Evolutionary conservation across 2,888 invertebrate species (phyloP).

Genomic region (Chymomyza fuscimana): DNA sequence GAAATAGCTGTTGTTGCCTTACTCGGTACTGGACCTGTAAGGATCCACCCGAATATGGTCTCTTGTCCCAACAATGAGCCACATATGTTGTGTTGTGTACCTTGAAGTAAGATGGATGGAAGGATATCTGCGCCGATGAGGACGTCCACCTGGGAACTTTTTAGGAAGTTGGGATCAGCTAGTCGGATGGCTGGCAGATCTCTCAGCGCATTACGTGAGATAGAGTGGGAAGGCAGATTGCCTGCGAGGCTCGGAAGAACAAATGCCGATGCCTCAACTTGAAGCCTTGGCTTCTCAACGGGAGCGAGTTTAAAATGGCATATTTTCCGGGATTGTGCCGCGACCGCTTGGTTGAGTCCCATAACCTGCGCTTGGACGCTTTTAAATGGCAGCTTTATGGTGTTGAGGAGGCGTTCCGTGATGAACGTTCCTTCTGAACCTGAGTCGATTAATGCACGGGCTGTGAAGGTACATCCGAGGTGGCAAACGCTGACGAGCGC

Average conservation of each 20-base stretch:
- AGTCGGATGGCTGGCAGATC: too few relatives aligned
- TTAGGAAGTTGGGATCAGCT: slow-evolving; percentile 15
- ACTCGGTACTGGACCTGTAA: background rate
- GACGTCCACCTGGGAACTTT: slow-evolving; percentile 19
- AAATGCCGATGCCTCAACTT: slow-evolving; percentile 19
- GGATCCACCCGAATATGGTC: background rate
- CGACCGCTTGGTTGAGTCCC: background rate
- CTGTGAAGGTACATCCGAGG: too few relatives aligned
- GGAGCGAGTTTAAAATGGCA: slow-evolving; percentile 12
- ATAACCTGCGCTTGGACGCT: slow-evolving; percentile 18
- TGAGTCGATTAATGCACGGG: too few relatives aligned
- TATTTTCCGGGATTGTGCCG: slow-evolving; percentile 13
- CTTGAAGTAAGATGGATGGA: too few relatives aligned
- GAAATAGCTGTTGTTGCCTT: background rate
- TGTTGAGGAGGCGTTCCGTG: background rate
- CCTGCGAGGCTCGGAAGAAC: slow-evolving; percentile 25
- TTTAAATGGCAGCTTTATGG: slow-evolving; percentile 23
- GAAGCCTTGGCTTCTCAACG: background rate
- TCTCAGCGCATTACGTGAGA: background rate
- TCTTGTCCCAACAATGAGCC: too few relatives aligned
- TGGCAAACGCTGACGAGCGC: too few relatives aligned
- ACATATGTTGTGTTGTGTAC: too few relatives aligned
- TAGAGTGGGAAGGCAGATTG: slow-evolving; percentile 14
- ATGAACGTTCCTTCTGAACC: too few relatives aligned
- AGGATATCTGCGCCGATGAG: background rate